phyloP scores from a whole-genome alignment of 2,797 vertebrate species.

The Dendrocincla fuliginosa region DNA sequence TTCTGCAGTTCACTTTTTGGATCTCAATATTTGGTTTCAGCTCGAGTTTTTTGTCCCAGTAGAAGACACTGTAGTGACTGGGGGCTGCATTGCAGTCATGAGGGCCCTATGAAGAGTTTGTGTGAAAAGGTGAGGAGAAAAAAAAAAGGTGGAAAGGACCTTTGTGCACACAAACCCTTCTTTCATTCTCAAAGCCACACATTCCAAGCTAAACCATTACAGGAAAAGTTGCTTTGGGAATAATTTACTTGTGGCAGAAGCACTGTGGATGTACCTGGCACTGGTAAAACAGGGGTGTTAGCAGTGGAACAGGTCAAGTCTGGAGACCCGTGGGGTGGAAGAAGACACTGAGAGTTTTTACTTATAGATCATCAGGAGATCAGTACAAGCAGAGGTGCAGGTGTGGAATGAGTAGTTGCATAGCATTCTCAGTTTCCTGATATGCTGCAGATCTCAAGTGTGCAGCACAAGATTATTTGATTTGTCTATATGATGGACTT shows the following conservation, averaged over 20 bases:
- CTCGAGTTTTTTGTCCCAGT: neutral
- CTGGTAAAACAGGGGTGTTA: neutral
- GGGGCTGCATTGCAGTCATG: neutral
- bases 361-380: neutral
- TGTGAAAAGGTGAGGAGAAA: neutral
- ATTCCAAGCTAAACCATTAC: neutral
- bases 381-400: neutral
- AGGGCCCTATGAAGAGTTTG: neutral
- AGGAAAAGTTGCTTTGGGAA: neutral
- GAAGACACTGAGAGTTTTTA: neutral
- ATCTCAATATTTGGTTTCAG: neutral
- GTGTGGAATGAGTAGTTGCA: neutral
- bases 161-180: neutral
- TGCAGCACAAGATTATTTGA: neutral
- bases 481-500: neutral
- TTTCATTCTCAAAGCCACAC: neutral
- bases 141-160: neutral
- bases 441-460: accelerated
- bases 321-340: neutral
- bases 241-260: neutral
- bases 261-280: accelerated
- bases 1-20: neutral
- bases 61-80: neutral
- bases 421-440: neutral
- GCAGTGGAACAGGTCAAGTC: neutral